Evolutionary conservation across 2,113 vertebrate species (phyloP), one percentile per base, ranked within the genome.

Genomic region (Rhagologus leucostigma): DNA sequence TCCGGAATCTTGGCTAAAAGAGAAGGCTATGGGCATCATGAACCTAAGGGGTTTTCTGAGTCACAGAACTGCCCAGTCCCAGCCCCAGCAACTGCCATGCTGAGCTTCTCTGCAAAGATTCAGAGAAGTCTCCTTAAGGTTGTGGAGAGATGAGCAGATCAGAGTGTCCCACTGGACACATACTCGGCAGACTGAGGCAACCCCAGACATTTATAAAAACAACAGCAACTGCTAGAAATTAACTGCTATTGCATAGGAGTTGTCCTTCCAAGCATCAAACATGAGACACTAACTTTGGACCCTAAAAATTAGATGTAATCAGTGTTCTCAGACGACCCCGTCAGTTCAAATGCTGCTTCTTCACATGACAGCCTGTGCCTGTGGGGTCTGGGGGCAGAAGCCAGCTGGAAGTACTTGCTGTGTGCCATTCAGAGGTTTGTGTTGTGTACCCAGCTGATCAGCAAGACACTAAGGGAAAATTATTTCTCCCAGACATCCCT

Each of bases 301-400:
- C 27, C 30, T 89, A 68, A 74, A 76, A 87, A 41, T 67, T 7
- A 70, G 22, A 47, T 15, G 7, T 4, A 78, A 27, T 52, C 0
- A 0, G 15, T 2, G 1, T 42, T 78, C 68, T 77, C 30, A 8
- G 27, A 68, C 17, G 76, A 35, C 4, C 3, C 42, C 2, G 0
- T 24, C 30, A 26, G 49, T 53, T 92, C 71, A 62, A 4, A 3
- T 44, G 27, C 63, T 53, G 15, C 37, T 73, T 35, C 44, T 76
- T 56, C 13, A 3, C 71, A 52, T 0, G 1, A 71, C 17, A 37
- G 18, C 12, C 16, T 20, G 35, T 2, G 6, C 16, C 24, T 13
- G 1, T 29, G 6, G 21, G 46, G 15, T 12, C 39, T 35, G 24
- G 23, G 33, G 41, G 9, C 44, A 84, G n/a, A 13, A 82, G 29